phyloP scores from a whole-genome alignment of 2,888 invertebrate genomes.

The Odontomyia ornata region DNA sequence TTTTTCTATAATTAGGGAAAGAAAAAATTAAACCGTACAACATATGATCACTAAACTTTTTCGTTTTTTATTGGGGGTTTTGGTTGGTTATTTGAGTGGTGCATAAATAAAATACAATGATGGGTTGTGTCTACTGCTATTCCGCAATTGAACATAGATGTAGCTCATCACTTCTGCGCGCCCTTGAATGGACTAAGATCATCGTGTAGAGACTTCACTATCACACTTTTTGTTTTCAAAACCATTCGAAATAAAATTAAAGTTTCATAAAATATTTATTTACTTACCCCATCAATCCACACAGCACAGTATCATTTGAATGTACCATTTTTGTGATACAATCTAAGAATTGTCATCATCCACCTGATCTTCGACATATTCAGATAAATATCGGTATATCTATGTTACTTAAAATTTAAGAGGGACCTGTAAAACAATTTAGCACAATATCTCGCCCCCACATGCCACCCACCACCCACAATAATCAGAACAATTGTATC shows the following conservation, averaged over 20 bases:
- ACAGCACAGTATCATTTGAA: not conserved
- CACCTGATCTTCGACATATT: conserved; percentile 14
- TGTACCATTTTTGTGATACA: not conserved
- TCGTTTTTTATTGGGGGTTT: conserved; percentile 32
- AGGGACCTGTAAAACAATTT: conserved; percentile 28
- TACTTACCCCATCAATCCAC: conserved; percentile 24
- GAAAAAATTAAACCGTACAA: conserved; percentile 50
- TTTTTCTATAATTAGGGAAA: conserved; percentile 67
- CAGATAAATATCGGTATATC: conserved; percentile 11
- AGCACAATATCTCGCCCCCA: not conserved
- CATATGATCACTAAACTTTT: conserved; percentile 37
- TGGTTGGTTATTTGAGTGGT: conserved; percentile 4
- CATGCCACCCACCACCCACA: not conserved
- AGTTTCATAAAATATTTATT: not conserved
- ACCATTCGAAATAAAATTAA: not conserved
- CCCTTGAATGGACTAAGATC: conserved; percentile 39
- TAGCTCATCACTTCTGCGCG: conserved; percentile 11
- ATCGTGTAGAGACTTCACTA: conserved; percentile 17
- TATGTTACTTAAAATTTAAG: conserved; percentile 37
- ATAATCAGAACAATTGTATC: not conserved
- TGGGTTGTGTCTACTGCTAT: not conserved
- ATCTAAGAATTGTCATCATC: not conserved
- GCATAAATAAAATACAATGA: conserved; percentile 10
- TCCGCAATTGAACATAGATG: not conserved
- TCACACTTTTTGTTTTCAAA: not conserved